Evolutionary conservation across 2,113 vertebrate species (phyloP).

Genomic region (Corvus moneduloides): DNA sequence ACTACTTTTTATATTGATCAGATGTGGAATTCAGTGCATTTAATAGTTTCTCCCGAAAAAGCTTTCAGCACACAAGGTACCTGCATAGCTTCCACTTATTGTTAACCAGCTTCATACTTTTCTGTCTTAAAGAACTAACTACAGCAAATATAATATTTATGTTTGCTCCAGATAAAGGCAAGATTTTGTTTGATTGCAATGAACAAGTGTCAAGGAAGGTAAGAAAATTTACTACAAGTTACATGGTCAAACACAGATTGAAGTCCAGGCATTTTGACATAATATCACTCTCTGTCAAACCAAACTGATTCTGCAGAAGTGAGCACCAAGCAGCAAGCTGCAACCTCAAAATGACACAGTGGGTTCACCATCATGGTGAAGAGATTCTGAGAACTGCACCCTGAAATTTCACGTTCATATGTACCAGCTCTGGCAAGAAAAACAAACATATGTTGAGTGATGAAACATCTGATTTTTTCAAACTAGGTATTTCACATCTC

Average conservation of each 20-base stretch:
- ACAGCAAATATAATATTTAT: not conserved
- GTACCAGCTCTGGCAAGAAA: not conserved
- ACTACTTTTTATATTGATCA: not conserved
- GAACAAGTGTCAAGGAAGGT: not conserved
- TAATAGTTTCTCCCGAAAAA: not conserved
- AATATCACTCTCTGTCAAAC: not conserved
- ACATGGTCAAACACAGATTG: not conserved
- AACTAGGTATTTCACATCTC: not conserved
- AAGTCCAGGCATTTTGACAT: not conserved
- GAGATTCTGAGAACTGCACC: not conserved
- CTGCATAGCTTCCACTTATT: not conserved
- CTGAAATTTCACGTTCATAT: not conserved
- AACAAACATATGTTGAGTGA: accelerated
- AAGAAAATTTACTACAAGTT: not conserved
- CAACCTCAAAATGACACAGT: not conserved
- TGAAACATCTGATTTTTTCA: not conserved
- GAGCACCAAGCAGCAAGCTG: not conserved
- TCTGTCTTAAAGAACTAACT: not conserved
- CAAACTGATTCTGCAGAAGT: not conserved
- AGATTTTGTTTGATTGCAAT: not conserved
- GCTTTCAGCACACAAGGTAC: not conserved
- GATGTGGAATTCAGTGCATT: not conserved
- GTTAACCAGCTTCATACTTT: not conserved
- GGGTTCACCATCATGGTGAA: not conserved
- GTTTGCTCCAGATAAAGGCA: not conserved